Conservation (phyloP, 2,888 invertebrate genomes). For the Hofmannophila pseudospretella region DNA sequence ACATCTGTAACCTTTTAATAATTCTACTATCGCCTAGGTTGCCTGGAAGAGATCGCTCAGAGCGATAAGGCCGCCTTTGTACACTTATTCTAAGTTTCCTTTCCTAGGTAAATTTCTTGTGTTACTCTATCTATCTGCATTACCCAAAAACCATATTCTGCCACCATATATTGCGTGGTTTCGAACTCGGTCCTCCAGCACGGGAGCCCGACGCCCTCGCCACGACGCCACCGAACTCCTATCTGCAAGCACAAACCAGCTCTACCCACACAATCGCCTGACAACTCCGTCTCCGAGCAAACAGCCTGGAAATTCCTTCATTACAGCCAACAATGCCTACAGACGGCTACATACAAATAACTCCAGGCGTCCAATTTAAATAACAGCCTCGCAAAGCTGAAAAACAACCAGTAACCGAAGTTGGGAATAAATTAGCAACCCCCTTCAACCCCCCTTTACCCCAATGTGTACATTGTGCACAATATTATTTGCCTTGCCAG, state of each 20-base stretch:
- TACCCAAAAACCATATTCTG: no score
- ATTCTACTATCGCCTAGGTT: no score
- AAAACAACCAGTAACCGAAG: slow-evolving; percentile 77
- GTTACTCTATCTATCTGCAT: no score
- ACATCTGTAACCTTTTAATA: no score
- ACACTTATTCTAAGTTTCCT: no score
- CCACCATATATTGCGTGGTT: no score
- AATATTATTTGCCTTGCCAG: slow-evolving; percentile 85
- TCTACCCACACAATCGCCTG: slow-evolving; percentile 6
- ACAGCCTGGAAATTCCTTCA: slow-evolving; percentile 58
- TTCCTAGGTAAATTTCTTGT: no score
- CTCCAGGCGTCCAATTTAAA: slow-evolving; percentile 74
- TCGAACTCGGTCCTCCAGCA: no score
- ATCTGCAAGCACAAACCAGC: slow-evolving; percentile 1
- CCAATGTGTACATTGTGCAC: slow-evolving; percentile 84
- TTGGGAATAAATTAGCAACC: slow-evolving; percentile 76
- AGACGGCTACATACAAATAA: slow-evolving; percentile 68
- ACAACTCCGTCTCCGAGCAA: slow-evolving; percentile 12
- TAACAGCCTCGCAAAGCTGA: slow-evolving; percentile 77
- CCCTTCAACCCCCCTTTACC: slow-evolving; percentile 53
- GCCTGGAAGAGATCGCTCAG: no score
- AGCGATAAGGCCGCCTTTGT: no score
- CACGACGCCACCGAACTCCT: no score
- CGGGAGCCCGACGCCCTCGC: no score
- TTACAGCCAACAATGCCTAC: slow-evolving; percentile 63